phyloP scores from a whole-genome alignment of 2,888 invertebrate species.

The Fabriciana adippe region DNA sequence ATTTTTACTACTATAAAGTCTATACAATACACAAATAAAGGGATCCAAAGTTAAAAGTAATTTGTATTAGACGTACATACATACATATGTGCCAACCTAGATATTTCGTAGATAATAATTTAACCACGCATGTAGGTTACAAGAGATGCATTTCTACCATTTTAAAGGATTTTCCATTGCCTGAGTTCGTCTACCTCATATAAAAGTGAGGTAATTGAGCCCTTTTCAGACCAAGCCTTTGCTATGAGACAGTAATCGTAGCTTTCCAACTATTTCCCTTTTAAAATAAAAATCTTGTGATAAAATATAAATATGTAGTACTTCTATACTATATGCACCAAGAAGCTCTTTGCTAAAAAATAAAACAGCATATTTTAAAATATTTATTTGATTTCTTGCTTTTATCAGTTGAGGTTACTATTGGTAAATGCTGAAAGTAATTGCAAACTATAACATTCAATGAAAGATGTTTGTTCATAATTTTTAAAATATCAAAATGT shows the following conservation, averaged over 20 bases:
- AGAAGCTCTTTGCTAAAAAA: neutral
- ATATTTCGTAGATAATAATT: conserved; percentile 17
- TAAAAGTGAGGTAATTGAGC: conserved; percentile 34
- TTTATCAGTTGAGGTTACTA: too few relatives aligned
- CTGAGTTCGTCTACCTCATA: conserved; percentile 26
- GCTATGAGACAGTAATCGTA: conserved; percentile 27
- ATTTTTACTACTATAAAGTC: too few relatives aligned
- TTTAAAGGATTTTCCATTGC: conserved; percentile 29
- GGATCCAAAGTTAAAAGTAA: too few relatives aligned
- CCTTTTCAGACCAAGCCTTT: conserved; percentile 34
- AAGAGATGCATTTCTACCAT: conserved; percentile 21
- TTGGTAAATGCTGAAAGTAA: too few relatives aligned
- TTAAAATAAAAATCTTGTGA: conserved; percentile 20
- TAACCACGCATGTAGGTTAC: conserved; percentile 18
- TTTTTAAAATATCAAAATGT: too few relatives aligned
- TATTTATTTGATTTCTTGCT: too few relatives aligned
- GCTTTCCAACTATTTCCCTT: conserved; percentile 24
- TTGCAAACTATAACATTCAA: too few relatives aligned
- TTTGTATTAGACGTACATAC: too few relatives aligned
- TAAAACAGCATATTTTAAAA: too few relatives aligned
- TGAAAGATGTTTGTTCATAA: too few relatives aligned
- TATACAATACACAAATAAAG: too few relatives aligned
- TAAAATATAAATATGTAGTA: neutral
- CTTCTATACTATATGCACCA: neutral
- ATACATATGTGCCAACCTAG: neutral